phyloP scores from a whole-genome alignment of 2,113 vertebrate genomes.

The Tretioscincus oriximinensis region DNA sequence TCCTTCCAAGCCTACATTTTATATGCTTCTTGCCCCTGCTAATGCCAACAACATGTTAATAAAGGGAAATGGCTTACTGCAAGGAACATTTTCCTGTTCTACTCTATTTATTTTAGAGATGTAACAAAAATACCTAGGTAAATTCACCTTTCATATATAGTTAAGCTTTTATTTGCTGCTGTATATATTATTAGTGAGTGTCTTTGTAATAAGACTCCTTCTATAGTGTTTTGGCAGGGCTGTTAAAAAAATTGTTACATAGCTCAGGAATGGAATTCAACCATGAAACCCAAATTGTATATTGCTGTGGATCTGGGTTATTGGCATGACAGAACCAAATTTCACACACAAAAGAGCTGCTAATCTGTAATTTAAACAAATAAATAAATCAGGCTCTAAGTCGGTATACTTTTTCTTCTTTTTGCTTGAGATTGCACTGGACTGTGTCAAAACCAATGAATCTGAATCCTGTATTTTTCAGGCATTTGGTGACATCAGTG shows the following conservation, averaged over 20 bases:
- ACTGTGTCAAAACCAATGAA: background rate
- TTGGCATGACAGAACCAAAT: constrained; percentile 68
- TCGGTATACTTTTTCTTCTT: constrained; percentile 42
- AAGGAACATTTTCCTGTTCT: constrained; percentile 7
- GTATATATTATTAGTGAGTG: constrained; percentile 57
- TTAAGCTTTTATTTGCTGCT: constrained; percentile 49
- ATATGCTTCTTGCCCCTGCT: constrained; percentile 42
- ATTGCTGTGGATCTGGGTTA: constrained; percentile 49
- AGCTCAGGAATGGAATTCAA: constrained; percentile 56
- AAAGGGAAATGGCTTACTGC: constrained; percentile 47
- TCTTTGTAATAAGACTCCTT: constrained; percentile 43
- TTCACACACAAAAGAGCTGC: constrained; percentile 53
- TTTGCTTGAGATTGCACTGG: constrained; percentile 42
- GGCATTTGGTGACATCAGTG: constrained; percentile 79
- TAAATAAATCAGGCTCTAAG: constrained; percentile 39
- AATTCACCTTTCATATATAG: constrained; percentile 57
- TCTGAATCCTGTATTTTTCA: constrained; percentile 62
- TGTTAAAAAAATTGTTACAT: constrained; percentile 63
- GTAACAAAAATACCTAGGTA: constrained; percentile 38
- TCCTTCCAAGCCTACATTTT: constrained; percentile 44
- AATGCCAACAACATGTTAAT: constrained; percentile 35
- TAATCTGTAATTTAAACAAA: constrained; percentile 48
- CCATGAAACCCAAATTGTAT: constrained; percentile 62
- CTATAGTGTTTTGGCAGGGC: constrained; percentile 54
- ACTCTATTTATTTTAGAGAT: constrained; percentile 46